A percentile compares a stretch with the other conserved stretches of the same genome.
Conservation (phyloP, 2,113 vertebrate genomes). For the Dicerorhinus sumatrensis region DNA sequence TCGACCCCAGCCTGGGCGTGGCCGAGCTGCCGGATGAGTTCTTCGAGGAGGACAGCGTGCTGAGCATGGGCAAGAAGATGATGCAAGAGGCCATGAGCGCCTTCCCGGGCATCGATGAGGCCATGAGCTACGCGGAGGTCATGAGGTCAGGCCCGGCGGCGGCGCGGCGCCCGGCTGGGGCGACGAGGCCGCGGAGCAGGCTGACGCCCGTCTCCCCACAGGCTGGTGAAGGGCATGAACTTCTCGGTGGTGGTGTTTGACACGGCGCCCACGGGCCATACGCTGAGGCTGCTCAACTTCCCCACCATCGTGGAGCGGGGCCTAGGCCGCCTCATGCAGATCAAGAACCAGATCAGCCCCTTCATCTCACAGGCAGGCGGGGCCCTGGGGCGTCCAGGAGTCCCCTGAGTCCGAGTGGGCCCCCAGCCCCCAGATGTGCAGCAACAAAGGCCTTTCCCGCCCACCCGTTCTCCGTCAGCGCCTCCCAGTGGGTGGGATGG, state of each 20-base stretch:
- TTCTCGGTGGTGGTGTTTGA: slow-evolving; percentile 98
- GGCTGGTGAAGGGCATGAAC: slow-evolving; percentile 98
- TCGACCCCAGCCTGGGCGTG: slow-evolving; percentile 96
- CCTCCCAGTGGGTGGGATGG: neutral
- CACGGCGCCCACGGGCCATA: slow-evolving; percentile 97
- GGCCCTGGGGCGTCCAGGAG: neutral
- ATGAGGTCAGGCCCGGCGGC: slow-evolving; percentile 93
- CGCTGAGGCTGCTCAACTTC: slow-evolving; percentile 96
- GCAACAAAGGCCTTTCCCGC: neutral
- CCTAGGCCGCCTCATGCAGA: slow-evolving; percentile 97
- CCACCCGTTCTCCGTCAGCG: accelerated
- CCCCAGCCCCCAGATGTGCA: neutral
- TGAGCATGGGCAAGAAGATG: slow-evolving; percentile 99
- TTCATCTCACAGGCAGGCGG: slow-evolving; percentile 95
- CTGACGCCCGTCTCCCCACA: slow-evolving; percentile 76
- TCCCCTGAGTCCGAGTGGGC: neutral
- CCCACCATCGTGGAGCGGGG: slow-evolving; percentile 97
- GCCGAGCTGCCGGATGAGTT: slow-evolving; percentile 97
- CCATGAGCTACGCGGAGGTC: slow-evolving; percentile 98
- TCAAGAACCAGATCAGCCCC: slow-evolving; percentile 99
- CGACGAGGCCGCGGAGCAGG: accelerated
- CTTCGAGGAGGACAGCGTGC: slow-evolving; percentile 98
- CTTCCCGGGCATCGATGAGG: slow-evolving; percentile 96
- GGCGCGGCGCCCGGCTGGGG: neutral
- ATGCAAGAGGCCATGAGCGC: slow-evolving; percentile 99